Evolutionary conservation across 2,888 invertebrate species (phyloP), one percentile per base, ranked within the genome.

Genomic region (Xiphydria camelus): DNA sequence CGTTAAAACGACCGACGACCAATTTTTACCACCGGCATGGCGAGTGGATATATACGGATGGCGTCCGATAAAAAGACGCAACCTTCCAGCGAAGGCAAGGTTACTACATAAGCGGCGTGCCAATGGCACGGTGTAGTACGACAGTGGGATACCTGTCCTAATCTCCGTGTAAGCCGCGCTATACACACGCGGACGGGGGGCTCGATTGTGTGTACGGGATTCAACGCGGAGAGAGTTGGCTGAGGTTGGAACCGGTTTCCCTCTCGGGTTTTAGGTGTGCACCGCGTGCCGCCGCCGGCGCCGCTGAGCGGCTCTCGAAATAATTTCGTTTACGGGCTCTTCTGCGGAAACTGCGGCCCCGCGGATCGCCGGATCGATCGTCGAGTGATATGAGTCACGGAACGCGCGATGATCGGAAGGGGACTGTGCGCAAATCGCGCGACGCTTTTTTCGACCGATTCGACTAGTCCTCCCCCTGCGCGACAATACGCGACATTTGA

Each of bases 301-400:
- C n/a, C n/a, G n/a, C n/a, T n/a, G n/a, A n/a, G n/a, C n/a, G n/a
- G 34, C 19, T 18, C 34, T 34, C n/a, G n/a, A 34, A 34, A 18
- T 34, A 34, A 34, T 34, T 34, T 34, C 34, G 34, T 34, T n/a
- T 34, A 34, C 34, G 34, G 18, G 17, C 34, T 34, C 34, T 19
- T 19, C 23, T n/a, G 23, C 23, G 23, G 23, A 23, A 23, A 23
- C n/a, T n/a, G 23, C 23, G 23, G 23, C 23, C 23, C 7, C 23
- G n/a, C n/a, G n/a, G n/a, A n/a, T n/a, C n/a, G n/a, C n/a, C n/a
- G n/a, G n/a, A n/a, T n/a, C n/a, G n/a, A n/a, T n/a, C n/a, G n/a
- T n/a, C n/a, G n/a, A n/a, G n/a, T n/a, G n/a, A n/a, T n/a, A n/a
- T n/a, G n/a, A n/a, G n/a, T n/a, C n/a, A n/a, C n/a, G n/a, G n/a